Evolutionary conservation across 2,888 invertebrate genomes (phyloP), one percentile per base, ranked within the genome.

Genomic region (Belgica antarctica): DNA sequence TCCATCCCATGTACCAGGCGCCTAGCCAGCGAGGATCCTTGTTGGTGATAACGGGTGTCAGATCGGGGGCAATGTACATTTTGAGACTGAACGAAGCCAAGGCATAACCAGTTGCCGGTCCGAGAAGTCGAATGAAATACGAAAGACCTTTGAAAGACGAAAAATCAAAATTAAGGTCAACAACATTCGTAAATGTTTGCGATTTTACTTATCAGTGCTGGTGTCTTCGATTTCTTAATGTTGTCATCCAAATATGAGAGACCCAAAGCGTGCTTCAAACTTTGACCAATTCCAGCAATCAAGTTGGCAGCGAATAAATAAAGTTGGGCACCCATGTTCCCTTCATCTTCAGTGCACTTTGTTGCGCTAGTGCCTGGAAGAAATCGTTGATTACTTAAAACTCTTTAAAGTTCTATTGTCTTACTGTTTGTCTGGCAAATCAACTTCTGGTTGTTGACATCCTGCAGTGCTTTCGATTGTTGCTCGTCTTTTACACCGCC

Each of bases 1-100:
- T 80, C 84, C 86, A 87, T 0, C 86, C 87, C 1, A 69, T 4
- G 87, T 87, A 88, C 88, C 87, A 88, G 5, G 88, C 87, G 1
- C 88, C 88, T 19, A 88, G 78, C 88, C 88, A 88, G 73, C 87
- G 81, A 1, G 87, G 87, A 77, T 87, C 87, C 47, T 80, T 79
- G 71, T 80, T 83, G 17, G 80, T 81, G 63, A 87, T 84, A 0
- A 82, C 83, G 3, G 85, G 85, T 2, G 83, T 84, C 68, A 85
- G 75, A 1, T 79, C 78, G 2, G 85, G 85, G 24, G 83, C 83
- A 47, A 86, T 83, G 75, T 85, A 85, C 61, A 85, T 78, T 75
- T 83, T 83, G 8, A 85, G 77, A 61, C 84, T 83, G 71, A 84
- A 79, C 1, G 84, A 84, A 3, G 84, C 85, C 57, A 85, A 75